Base-by-base conservation (phyloP, 2,113 vertebrate species). In the Tragelaphus scriptus region DNA sequence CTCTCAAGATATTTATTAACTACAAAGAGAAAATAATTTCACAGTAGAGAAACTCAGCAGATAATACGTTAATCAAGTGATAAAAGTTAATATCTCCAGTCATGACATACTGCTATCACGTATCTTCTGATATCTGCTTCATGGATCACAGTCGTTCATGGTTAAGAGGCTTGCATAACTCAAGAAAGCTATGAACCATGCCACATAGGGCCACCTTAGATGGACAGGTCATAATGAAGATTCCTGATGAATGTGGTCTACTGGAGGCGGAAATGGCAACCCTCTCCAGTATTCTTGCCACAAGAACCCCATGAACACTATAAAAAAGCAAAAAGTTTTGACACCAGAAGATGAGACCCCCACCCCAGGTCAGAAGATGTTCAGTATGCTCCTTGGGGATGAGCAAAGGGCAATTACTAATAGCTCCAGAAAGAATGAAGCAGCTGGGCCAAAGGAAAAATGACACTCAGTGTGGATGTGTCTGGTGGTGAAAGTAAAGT, bases 21-120 rank as follows among this genome's bases (percentile, higher is more conserved):
- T 53, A 85, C 40, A 93, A 91, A 95, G 55, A 91, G 10, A 91
- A 97, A 95, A 82, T 30, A 85, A 75, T 92, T 94, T 77, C 87
- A 79, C 7, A 85, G 32, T 77, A 97, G 80, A 85, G 9, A 94
- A 97, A 82, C 30, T 91, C 84, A 82, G 16, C 28, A 65, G 65
- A 58, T 19, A 71, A 6, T 14, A 61, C 26, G 11, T 82, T 63
- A 93, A 88, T 68, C 58, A 95, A 68, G 17, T 30, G 32, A 93
- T 84, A 75, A 87, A 92, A 47, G 51, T 85, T 94, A 96, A 77
- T 5, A 63, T 65, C 63, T 86, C 53, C 51, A 92, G 51, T 91
- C 63, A 53, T 90, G 91, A 58, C 30, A 61, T 56, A 82, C 14
- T 16, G 14, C 25, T 87, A 17, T 85, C 36, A 61, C 58, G 5